Percentiles rank a stretch among this genome's conserved stretches.
Conservation (phyloP, 1,140 invertebrate genomes). For the Dreissena rostriformis region DNA sequence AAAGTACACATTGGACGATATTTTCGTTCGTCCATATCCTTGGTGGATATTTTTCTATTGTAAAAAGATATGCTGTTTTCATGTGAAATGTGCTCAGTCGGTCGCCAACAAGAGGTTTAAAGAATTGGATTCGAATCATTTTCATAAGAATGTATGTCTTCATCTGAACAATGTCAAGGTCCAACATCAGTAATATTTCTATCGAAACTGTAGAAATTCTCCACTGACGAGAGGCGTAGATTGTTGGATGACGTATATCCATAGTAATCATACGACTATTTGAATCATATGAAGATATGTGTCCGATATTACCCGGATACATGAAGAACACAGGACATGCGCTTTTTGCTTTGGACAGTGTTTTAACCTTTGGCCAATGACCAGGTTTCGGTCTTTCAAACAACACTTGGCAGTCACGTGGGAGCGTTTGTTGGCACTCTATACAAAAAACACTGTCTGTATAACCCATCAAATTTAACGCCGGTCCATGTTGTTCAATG, state of each 20-base stretch:
- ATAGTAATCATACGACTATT: too few species aligned
- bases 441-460: too few species aligned
- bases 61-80: neutral
- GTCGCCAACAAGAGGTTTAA: neutral
- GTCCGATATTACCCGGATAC: neutral
- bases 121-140: neutral
- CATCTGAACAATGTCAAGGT: neutral
- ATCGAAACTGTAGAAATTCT: neutral
- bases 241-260: too few species aligned
- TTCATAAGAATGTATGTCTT: neutral
- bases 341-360: too few species aligned
- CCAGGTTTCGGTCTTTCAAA: too few species aligned
- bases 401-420: too few species aligned
- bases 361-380: too few species aligned
- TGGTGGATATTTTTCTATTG: neutral
- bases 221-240: neutral
- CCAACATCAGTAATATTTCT: neutral
- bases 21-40: neutral
- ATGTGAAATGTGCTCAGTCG: conserved; percentile 1
- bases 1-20: neutral
- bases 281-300: neutral
- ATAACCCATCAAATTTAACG: too few species aligned
- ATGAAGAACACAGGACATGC: too few species aligned
- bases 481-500: too few species aligned
- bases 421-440: too few species aligned